Base-by-base conservation (phyloP, 2,888 invertebrate species). In the Drosophila neotestacea region DNA sequence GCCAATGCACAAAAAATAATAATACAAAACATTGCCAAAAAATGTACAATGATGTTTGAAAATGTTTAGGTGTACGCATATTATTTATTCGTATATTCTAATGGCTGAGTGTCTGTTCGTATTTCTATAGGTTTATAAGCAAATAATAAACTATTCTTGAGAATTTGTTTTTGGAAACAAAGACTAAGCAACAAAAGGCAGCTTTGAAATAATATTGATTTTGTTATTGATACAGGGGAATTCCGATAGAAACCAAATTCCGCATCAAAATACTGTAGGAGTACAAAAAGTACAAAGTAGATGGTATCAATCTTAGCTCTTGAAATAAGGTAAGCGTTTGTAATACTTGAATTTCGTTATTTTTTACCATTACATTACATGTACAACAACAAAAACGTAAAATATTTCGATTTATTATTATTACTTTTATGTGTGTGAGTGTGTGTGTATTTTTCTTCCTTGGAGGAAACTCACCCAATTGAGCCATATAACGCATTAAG, bases 381-480 rank as follows among this genome's bases (percentile, higher is more conserved):
- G 71, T 74, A 75, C 80, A 78, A 72, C 68, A 78, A 76, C 51
- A 69, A 81, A 77, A 72, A 58, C 42, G 7, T 51, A 46, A n/a
- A 46, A 58, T 44, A 7, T 42, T 50, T 47, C 6, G 2, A 51
- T 44, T 42, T n/a, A 58, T 13, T n/a, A 58, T 13, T 72, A 44
- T 59, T 59, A 51, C 7, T 32, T 48, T 51, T 56, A 41, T 63
- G 56, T 58, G 16, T 55, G 30, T 58, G 13, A 55, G 10, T 39
- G 7, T 2, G 54, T 42, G 3, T 16, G 13, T 39, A 50, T 63
- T 65, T 67, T 62, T 61, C 71, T 69, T 73, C 78, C 74, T 59
- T 70, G 60, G 56, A 75, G 68, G 61, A 70, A 89, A 89, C 89
- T 89, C 89, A 89, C 89, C 89, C 88, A 89, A 88, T 90, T 79